Percentiles rank a stretch among this genome's conserved stretches.
phyloP scores from a whole-genome alignment of 2,797 vertebrate genomes.

The Karalla daura region DNA sequence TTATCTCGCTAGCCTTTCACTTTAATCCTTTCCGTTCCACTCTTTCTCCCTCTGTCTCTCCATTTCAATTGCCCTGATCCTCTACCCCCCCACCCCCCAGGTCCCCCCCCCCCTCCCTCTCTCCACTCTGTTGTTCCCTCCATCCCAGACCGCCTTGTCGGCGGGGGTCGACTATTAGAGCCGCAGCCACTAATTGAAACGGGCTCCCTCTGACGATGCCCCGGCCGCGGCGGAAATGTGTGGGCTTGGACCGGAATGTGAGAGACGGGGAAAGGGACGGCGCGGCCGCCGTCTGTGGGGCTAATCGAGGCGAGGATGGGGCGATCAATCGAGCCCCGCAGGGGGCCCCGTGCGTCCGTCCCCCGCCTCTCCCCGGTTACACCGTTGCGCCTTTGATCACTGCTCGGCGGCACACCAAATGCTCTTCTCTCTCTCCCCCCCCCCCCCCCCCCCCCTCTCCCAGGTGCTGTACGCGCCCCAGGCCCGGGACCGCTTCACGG shows the following conservation, averaged over 20 bases:
- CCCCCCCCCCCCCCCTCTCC: not conserved
- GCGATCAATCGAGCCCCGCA: not conserved
- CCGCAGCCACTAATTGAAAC: conserved; percentile 72
- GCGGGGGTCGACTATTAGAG: conserved; percentile 66
- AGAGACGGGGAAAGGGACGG: conserved; percentile 43
- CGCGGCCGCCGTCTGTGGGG: conserved; percentile 33
- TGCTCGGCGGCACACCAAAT: not conserved
- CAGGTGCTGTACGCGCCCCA: conserved; percentile 86
- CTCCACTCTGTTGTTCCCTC: conserved; percentile 40
- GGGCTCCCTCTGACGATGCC: conserved; percentile 60
- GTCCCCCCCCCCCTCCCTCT: conserved; percentile 18
- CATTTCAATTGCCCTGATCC: conserved; percentile 47
- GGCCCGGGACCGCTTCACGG: conserved; percentile 83
- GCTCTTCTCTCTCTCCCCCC: not conserved
- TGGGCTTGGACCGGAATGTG: conserved; percentile 52
- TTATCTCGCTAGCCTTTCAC: conserved; percentile 50
- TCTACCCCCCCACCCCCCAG: conserved; percentile 7
- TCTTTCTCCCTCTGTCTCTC: conserved; percentile 30
- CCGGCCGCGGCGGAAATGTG: conserved; percentile 46
- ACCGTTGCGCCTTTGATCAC: conserved; percentile 16
- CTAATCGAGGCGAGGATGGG: conserved; percentile 45
- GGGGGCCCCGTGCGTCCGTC: not conserved
- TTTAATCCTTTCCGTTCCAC: conserved; percentile 51
- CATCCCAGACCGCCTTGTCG: conserved; percentile 59
- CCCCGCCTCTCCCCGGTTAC: conserved; percentile 21